Evolutionary conservation across 2,797 vertebrate genomes (phyloP).

Genomic region (Loriculus beryllinus): DNA sequence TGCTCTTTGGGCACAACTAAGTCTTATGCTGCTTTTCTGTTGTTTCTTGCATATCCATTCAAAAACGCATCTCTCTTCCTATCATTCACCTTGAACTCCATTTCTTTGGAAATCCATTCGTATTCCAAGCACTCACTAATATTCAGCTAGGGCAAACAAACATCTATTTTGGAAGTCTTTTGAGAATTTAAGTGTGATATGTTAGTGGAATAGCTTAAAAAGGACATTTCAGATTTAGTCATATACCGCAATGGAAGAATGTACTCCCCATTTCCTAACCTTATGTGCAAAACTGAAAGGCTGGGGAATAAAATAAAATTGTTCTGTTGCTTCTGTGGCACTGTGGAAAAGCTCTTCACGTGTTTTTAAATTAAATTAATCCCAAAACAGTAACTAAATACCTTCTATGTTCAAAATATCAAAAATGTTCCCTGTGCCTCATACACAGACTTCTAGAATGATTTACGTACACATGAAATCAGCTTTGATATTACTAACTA

Average conservation of each 20-base stretch:
- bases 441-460: neutral
- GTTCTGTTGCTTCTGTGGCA: neutral
- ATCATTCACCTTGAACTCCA: neutral
- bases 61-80: neutral
- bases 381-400: neutral
- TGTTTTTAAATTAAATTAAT: slow-evolving; percentile 33
- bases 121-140: neutral
- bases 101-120: neutral
- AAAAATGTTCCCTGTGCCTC: neutral
- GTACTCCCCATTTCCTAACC: neutral
- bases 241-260: neutral
- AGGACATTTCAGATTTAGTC: neutral
- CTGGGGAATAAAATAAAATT: neutral
- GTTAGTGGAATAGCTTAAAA: neutral
- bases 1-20: neutral
- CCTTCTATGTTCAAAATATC: neutral
- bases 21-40: neutral
- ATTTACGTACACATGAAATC: slow-evolving; percentile 16
- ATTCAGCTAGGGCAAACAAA: neutral
- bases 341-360: neutral
- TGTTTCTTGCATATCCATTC: neutral
- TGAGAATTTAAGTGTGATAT: neutral
- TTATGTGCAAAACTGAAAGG: neutral
- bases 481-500: neutral
- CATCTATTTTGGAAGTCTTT: neutral